Base-by-base conservation (phyloP, 2,113 vertebrate genomes). In the Anolis sagrei region DNA sequence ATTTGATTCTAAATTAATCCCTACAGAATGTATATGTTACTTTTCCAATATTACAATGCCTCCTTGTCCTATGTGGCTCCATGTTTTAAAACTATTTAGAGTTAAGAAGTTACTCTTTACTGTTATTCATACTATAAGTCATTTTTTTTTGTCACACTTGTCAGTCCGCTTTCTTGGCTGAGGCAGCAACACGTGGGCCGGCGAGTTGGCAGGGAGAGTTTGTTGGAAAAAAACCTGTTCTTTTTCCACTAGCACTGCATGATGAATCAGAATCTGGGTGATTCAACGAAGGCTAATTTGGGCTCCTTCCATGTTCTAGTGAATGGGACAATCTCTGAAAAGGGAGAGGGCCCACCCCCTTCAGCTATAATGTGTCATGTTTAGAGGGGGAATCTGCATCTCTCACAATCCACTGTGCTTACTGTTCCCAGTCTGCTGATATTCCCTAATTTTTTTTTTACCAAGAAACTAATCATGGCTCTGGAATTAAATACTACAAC, bases 391-490 rank as follows among this genome's bases (percentile, higher is more conserved):
- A 58, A 34, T 77, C 54, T 51, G 1, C 51, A 85, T 36, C 34
- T 10, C 14, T 27, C 36, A 6, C 68, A 49, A 62, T 62, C 39
- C 19, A 34, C n/a, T 84, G n/a, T 54, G 36, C 21, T 49, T 34
- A 27, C 51, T 74, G 13, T 29, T 80, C 58, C 21, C 21, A 8
- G 29, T 61, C 76, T 58, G 29, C 54, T 75, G 58, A 16, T 61
- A 75, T 49, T 79, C n/a, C n/a, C 23, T 73, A 27, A 23, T 73
- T 29, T 64, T 81, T 75, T 73, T 29, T 64, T 81, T 75, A 29
- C 8, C 14, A 62, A 77, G 68, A 73, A 79, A 79, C 69, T 86
- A 86, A 79, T 79, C 61, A 73, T 85, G 79, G 76, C 76, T 73
- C 29, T 85, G 51, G 72, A 85, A 9, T 62, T 34, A 73, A 34